These are phyloP conservation scores for Drosophila sp. DNA, from an alignment of 1,140 invertebrate species.

Conservation along the genomic window DNA sequence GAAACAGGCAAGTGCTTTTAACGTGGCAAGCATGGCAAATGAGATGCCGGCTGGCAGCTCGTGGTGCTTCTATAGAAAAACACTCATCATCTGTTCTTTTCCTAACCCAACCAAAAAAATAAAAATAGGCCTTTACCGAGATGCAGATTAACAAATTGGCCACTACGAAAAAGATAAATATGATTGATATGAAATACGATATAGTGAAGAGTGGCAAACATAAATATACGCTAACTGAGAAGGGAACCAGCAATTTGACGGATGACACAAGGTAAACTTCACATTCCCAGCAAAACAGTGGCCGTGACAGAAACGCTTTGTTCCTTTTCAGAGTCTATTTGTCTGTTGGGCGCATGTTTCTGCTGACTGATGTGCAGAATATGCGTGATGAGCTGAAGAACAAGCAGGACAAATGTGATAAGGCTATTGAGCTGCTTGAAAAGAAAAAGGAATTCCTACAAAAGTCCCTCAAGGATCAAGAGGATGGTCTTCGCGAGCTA, in stretches of 20 bases:
- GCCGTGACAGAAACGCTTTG: background rate
- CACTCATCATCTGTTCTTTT: constrained; percentile 18
- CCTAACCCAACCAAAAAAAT: constrained; percentile 2
- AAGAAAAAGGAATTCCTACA: constrained; percentile 81
- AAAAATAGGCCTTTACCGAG: constrained; percentile 77
- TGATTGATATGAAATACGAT: constrained; percentile 82
- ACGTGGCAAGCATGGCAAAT: background rate
- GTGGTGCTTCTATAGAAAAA: constrained; percentile 30
- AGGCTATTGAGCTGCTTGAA: constrained; percentile 72
- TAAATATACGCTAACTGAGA: constrained; percentile 80
- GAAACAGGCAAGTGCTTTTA: constrained; percentile 67
- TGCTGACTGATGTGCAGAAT: constrained; percentile 76
- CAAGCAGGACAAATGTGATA: constrained; percentile 83
- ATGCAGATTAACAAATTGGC: constrained; percentile 84
- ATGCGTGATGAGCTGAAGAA: constrained; percentile 75
- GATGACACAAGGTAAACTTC: constrained; percentile 68
- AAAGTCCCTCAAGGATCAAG: constrained; percentile 81
- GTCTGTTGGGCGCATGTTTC: constrained; percentile 83
- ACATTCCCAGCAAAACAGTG: background rate
- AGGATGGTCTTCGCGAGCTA: constrained; percentile 79
- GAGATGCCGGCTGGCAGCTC: constrained; percentile 29
- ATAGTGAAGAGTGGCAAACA: constrained; percentile 82
- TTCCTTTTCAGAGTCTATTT: constrained; percentile 67
- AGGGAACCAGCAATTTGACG: constrained; percentile 70
- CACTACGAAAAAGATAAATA: constrained; percentile 83